phyloP scores from a whole-genome alignment of 1,140 invertebrate species.

The Triops cancriformis region DNA sequence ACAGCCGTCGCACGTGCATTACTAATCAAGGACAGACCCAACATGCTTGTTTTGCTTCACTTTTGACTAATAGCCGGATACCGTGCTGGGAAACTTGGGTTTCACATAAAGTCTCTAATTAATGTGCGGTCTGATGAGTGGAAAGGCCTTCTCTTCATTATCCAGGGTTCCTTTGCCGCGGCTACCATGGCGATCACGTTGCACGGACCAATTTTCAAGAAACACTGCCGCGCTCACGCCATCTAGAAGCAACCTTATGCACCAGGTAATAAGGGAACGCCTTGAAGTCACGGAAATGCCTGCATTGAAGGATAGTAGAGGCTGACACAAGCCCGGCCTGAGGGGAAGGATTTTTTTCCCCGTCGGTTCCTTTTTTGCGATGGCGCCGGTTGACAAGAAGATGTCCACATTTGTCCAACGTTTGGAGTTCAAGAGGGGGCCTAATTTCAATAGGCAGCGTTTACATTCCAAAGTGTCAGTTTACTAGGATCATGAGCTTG shows the following conservation, averaged over 20 bases:
- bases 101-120: background rate
- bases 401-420: background rate
- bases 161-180: background rate
- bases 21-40: background rate
- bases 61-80: constrained; percentile 1
- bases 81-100: background rate
- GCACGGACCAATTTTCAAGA: background rate
- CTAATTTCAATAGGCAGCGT: background rate
- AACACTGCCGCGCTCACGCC: background rate
- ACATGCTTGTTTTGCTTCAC: background rate
- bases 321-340: too few species aligned
- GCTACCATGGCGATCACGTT: background rate
- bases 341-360: too few species aligned
- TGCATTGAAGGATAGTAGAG: too few species aligned
- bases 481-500: background rate
- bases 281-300: too few species aligned
- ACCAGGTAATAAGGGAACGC: too few species aligned
- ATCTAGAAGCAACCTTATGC: too few species aligned
- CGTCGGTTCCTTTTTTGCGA: background rate
- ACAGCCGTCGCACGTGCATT: constrained; percentile 12
- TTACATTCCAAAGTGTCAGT: background rate
- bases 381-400: background rate
- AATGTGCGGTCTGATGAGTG: background rate
- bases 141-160: background rate
- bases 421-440: background rate